phyloP scores from a whole-genome alignment of 2,113 vertebrate genomes.

The Rousettus leschenaultii region DNA sequence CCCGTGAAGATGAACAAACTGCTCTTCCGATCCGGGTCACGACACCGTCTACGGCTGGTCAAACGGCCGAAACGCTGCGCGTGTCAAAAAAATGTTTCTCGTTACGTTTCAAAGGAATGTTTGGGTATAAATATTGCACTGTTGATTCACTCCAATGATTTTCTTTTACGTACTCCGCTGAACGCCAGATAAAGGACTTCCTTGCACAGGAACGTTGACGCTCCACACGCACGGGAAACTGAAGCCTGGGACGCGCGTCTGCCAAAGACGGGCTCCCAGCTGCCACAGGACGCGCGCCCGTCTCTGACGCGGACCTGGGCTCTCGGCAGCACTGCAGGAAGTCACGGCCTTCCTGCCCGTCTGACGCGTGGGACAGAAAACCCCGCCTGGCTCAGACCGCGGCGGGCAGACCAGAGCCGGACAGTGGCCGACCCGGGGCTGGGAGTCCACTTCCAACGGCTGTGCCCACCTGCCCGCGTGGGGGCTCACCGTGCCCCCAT shows the following conservation, averaged over 20 bases:
- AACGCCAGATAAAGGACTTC: slow-evolving; percentile 60
- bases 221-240: not conserved
- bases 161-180: slow-evolving; percentile 1
- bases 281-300: not conserved
- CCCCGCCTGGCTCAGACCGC: not conserved
- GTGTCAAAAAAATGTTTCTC: slow-evolving; percentile 47
- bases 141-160: slow-evolving; percentile 40
- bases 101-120: slow-evolving; percentile 44
- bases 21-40: slow-evolving; percentile 46
- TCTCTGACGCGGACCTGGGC: not conserved
- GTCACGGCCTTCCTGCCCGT: not conserved
- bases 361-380: not conserved
- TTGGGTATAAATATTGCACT: not conserved
- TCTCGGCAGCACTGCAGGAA: not conserved
- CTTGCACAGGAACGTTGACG: slow-evolving; percentile 47
- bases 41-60: slow-evolving; percentile 44
- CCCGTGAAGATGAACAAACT: not conserved
- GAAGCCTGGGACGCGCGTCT: not conserved
- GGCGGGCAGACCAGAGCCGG: not conserved
- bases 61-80: not conserved
- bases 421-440: not conserved
- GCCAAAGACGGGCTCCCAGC: not conserved
- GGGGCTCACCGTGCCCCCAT: rapidly evolving
- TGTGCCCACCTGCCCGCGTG: not conserved
- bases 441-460: not conserved